Conservation (phyloP, 2,888 invertebrate species). For the Clistopyga incitator region DNA sequence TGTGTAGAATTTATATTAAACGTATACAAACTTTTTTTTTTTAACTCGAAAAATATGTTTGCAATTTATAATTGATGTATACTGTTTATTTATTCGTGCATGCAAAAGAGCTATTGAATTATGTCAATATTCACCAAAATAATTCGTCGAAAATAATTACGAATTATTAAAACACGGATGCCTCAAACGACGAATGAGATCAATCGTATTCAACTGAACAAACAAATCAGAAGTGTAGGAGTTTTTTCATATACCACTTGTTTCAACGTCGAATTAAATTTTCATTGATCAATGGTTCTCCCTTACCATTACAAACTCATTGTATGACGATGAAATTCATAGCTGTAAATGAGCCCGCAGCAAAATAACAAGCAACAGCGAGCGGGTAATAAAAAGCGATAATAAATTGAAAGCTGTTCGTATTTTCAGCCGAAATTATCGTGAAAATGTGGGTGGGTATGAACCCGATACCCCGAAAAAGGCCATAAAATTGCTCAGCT, state of each 20-base stretch:
- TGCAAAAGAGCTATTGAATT: not conserved
- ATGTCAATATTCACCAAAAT: not conserved
- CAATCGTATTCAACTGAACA: not conserved
- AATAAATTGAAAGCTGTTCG: constrained; percentile 6
- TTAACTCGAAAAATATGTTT: no score
- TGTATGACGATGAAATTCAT: not conserved
- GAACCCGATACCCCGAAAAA: not conserved
- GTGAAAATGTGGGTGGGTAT: not conserved
- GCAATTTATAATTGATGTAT: no score
- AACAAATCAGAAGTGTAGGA: not conserved
- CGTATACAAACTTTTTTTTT: no score
- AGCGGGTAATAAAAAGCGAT: not conserved
- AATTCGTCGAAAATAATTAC: not conserved
- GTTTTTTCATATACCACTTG: not conserved
- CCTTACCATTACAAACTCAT: not conserved
- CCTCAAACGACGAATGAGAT: not conserved
- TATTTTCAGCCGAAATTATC: not conserved
- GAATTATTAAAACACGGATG: not conserved
- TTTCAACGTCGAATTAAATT: not conserved
- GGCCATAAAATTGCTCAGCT: not conserved
- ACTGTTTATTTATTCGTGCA: not conserved
- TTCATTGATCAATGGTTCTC: not conserved
- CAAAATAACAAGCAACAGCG: not conserved
- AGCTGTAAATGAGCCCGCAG: not conserved
- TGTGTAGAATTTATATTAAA: no score